Base-by-base conservation (phyloP, 2,888 invertebrate species). In the Dendrolimus houi region DNA sequence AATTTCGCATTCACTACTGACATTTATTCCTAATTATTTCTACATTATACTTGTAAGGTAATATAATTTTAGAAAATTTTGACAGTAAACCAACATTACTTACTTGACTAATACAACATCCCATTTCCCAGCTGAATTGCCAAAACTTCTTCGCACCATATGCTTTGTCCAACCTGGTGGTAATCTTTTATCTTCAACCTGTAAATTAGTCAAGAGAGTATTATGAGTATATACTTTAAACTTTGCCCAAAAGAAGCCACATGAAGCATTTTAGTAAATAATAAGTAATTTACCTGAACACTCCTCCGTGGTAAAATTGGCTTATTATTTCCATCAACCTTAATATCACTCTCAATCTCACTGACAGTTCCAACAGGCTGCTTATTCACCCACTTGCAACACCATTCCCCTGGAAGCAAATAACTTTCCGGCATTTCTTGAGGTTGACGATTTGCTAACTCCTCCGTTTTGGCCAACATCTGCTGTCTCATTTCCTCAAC, bases 141-240 rank as follows among this genome's bases (percentile, higher is more conserved):
- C 94, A 56, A 92, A 84, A 65, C 91, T 91, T 42, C 95, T 91
- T 63, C 95, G 94, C 40, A 94, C 93, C 83, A 96, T 93, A 75
- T 96, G 95, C 75, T 96, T 96, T 0, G 92, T 92, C 96, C 96
- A 96, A 2, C 94, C 95, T 1, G 91, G 79, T 0, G 96, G 96
- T 62, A 96, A 79, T 56, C 95, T 91, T 71, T 93, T 94, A 77
- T 96, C 96, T 55, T 93, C 91, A 8, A 96, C 95, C 81, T 96
- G 55, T 1, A 58, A 57, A 55, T 41, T 53, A 29, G 29, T 29
- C 29, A 29, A 29, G 29, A 6, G 29, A 29, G 29, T 29, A 29
- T 29, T 29, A 29, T 29, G 29, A 6, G 6, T 29, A 29, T 1
- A 29, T 29, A 29, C 3, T 29, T 29, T 29, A 6, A 29, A 29